Percentiles rank a stretch among this genome's conserved stretches.
Conservation (phyloP, 2,888 invertebrate genomes). For the Azorinus chamasolen region DNA sequence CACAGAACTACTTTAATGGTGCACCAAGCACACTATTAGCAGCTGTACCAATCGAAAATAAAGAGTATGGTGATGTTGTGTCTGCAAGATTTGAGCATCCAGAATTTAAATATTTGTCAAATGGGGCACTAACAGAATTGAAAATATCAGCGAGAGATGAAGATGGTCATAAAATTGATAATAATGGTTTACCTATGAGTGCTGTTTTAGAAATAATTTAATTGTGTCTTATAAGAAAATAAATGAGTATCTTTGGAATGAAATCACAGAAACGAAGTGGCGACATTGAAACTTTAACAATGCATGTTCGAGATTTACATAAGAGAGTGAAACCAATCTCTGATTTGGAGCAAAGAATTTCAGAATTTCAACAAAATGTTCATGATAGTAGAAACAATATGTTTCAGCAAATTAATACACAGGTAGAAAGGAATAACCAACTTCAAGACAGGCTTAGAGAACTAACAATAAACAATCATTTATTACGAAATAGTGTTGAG, state of each 20-base stretch:
- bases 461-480: slow-evolving; percentile 14
- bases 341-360: slow-evolving; percentile 20
- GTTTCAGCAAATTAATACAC: slow-evolving; percentile 24
- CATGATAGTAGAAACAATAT: slow-evolving; percentile 24
- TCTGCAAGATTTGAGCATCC: slow-evolving; percentile 32
- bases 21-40: slow-evolving; percentile 36
- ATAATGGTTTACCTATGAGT: slow-evolving; percentile 44
- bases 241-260: slow-evolving; percentile 34
- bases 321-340: slow-evolving; percentile 20
- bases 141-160: slow-evolving; percentile 33
- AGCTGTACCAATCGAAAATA: slow-evolving; percentile 48
- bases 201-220: slow-evolving; percentile 38
- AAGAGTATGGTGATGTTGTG: slow-evolving; percentile 47
- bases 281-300: slow-evolving; percentile 9
- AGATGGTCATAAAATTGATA: slow-evolving; percentile 27
- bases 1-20: slow-evolving; percentile 40
- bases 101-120: slow-evolving; percentile 37
- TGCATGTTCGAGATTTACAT: slow-evolving; percentile 32
- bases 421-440: slow-evolving; percentile 20
- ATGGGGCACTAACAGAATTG: slow-evolving; percentile 38
- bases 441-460: slow-evolving; percentile 12
- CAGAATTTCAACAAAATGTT: slow-evolving; percentile 19
- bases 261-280: slow-evolving; percentile 13
- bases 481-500: slow-evolving; percentile 24
- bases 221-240: slow-evolving; percentile 13